These are phyloP conservation scores for Rhagonycha lutea DNA, from an alignment of 2,888 invertebrate genomes.

Conservation along the genomic window DNA sequence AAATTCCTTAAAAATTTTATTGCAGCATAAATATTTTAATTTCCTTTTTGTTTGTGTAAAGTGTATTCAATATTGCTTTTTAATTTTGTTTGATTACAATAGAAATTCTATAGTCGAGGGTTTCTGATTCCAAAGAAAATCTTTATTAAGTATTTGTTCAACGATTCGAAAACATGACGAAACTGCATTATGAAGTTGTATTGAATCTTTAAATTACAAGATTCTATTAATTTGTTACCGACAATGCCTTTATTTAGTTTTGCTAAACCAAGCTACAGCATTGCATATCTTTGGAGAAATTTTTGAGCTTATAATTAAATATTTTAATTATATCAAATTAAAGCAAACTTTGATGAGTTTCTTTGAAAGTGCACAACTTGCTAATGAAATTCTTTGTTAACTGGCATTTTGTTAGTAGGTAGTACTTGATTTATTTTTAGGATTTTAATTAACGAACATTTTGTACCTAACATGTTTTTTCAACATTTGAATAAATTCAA, in stretches of 20 bases:
- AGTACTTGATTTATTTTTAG: conserved; percentile 26
- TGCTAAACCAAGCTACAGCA: conserved; percentile 23
- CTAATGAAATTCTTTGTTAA: conserved; percentile 42
- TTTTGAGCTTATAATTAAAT: conserved; percentile 41
- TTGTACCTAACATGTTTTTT: not conserved
- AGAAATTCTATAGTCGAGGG: not conserved
- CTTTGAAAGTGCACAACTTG: conserved; percentile 38
- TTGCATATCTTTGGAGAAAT: conserved; percentile 31
- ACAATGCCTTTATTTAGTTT: conserved; percentile 9
- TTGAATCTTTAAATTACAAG: conserved; percentile 21
- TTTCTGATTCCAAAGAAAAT: conserved; percentile 7
- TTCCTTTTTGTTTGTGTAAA: not conserved
- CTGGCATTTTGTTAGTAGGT: conserved; percentile 34
- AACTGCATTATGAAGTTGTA: conserved; percentile 20
- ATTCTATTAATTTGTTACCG: conserved; percentile 22
- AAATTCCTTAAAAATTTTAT: not conserved
- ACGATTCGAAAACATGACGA: conserved; percentile 27
- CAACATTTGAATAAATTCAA: not conserved
- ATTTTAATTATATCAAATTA: conserved; percentile 41
- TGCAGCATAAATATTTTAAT: not conserved
- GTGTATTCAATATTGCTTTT: not conserved
- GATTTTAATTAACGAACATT: conserved; percentile 24
- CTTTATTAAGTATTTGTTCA: conserved; percentile 36
- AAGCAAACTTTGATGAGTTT: conserved; percentile 36
- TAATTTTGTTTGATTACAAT: not conserved